Evolutionary conservation across 2,113 vertebrate species (phyloP).

Genomic region (Clinocottus analis): DNA sequence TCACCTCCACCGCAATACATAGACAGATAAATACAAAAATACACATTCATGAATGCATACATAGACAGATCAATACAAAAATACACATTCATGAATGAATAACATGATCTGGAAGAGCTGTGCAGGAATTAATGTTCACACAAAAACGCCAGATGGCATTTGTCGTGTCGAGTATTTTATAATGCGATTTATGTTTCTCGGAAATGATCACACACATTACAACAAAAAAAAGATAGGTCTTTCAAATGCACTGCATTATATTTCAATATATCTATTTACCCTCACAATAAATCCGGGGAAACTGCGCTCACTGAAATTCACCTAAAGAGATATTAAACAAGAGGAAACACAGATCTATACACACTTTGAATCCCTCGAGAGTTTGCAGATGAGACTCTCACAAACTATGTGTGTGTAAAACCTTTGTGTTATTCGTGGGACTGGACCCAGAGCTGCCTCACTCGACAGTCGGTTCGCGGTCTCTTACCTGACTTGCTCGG

Average conservation of each 20-base stretch:
- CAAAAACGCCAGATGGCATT: not conserved
- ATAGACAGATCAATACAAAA: too few species aligned
- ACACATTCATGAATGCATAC: not conserved
- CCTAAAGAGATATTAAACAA: not conserved
- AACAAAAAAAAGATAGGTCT: not conserved
- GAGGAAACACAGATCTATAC: not conserved
- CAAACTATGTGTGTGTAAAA: not conserved
- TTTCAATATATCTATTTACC: too few species aligned
- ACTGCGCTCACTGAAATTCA: not conserved
- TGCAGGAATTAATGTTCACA: not conserved
- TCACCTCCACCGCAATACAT: slow-evolving; percentile 40
- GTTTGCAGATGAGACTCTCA: not conserved
- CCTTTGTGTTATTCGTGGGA: not conserved
- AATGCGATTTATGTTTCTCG: not conserved
- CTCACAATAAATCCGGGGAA: slow-evolving; percentile 10
- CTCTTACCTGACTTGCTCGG: slow-evolving; percentile 81
- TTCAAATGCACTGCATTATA: not conserved
- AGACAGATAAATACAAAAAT: not conserved
- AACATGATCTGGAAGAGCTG: fast-evolving
- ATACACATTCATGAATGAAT: too few species aligned
- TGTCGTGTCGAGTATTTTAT: not conserved
- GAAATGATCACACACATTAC: not conserved
- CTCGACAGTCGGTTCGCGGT: not conserved
- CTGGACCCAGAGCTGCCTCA: too few species aligned
- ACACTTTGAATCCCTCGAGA: not conserved